Conservation (phyloP, 2,113 vertebrate species). For the Romanogobio albipinnatus region DNA sequence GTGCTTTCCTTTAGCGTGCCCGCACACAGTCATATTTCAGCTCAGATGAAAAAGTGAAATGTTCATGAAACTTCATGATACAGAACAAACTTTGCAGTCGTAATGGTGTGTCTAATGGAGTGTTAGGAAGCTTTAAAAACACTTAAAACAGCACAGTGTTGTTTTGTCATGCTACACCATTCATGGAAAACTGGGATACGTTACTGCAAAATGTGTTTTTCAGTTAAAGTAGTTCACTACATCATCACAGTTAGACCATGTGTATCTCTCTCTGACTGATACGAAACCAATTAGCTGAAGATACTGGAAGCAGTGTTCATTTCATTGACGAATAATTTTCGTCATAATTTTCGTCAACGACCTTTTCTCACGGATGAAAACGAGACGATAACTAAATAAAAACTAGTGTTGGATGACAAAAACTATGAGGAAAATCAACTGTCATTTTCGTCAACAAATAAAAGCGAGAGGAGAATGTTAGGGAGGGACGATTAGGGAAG, state of each 20-base stretch:
- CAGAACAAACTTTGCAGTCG: background rate
- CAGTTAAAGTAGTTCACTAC: too few relatives aligned
- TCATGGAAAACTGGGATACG: background rate
- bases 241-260: background rate
- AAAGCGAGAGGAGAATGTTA: too few relatives aligned
- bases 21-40: background rate
- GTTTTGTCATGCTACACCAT: background rate
- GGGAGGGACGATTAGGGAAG: too few relatives aligned
- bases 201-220: background rate
- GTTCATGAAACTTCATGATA: background rate
- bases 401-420: too few relatives aligned
- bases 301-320: too few relatives aligned
- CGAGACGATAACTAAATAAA: too few relatives aligned
- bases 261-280: background rate
- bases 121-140: background rate
- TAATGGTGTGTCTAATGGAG: slow-evolving; percentile 19
- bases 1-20: background rate
- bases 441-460: too few relatives aligned
- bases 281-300: too few relatives aligned
- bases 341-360: too few relatives aligned
- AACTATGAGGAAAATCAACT: too few relatives aligned
- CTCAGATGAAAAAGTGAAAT: background rate
- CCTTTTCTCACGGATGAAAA: too few relatives aligned
- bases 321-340: too few relatives aligned
- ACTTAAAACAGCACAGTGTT: background rate